Base-by-base conservation (phyloP, 2,113 vertebrate genomes). In the Psephotus haematonotus region DNA sequence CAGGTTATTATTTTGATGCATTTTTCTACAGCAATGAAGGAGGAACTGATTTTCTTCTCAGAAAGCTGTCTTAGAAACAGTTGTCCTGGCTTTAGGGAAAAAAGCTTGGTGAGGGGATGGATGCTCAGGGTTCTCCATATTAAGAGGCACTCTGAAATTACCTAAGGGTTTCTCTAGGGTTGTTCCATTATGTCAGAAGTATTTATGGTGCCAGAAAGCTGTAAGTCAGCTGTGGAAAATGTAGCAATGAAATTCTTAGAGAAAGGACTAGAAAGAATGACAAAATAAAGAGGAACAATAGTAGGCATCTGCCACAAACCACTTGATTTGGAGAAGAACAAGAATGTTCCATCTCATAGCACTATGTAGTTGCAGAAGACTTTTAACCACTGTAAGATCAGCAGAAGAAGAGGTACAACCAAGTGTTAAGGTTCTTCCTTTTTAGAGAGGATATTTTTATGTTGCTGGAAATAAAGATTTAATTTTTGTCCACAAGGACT, bases 151-250 rank as follows among this genome's bases (percentile, higher is more conserved):
- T 92, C 92, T 95, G 90, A 86, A 91, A 96, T 95, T 43, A 91
- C 92, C 96, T 65, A 92, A 94, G 94, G 93, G 88, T 96, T 95
- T 96, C 95, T 92, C 88, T 60, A 82, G 91, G 94, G 57, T 79
- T 85, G 92, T 89, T 96, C 88, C 88, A 87, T 87, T 84, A 86
- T 95, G 95, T 96, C 95, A 94, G 86, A 92, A 90, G 93, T 76
- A 22, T 79, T 97, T 95, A 92, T 8, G 22, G 41, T 75, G 88
- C 93, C 82, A 49, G 76, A 75, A 89, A 93, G 71, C 90, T 53
- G 12, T 12, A 62, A 84, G 92, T 87, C 88, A 92, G 63, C 83
- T 53, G 81, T 57, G 62, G 44, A 39, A 93, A 93, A 91, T n/a
- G 80, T 52, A 95, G 92, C 84, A 11, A 39, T 59, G 92, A 93